phyloP scores from a whole-genome alignment of 2,888 invertebrate species.

The Eilema caniola region DNA sequence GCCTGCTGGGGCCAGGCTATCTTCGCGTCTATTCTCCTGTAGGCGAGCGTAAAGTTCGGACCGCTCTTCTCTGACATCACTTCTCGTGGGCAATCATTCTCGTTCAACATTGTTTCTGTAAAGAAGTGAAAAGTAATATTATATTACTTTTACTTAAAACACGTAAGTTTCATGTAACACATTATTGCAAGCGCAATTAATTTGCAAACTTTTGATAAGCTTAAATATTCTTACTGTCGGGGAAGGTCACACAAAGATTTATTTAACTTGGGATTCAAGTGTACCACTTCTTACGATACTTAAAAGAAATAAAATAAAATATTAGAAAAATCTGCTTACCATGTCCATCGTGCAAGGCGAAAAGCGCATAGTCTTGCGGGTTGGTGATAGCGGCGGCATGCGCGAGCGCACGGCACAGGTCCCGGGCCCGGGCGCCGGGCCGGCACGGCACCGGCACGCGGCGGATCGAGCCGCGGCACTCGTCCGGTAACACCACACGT shows the following conservation, averaged over 20 bases:
- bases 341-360: constrained; percentile 95
- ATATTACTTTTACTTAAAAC: no score
- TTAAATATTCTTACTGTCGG: no score
- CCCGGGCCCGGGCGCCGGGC: constrained; percentile 96
- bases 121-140: constrained; percentile 54
- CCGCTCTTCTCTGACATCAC: constrained; percentile 91
- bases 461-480: constrained; percentile 96
- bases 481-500: constrained; percentile 97
- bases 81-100: constrained; percentile 96
- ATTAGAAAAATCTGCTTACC: constrained; percentile 85
- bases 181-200: no score
- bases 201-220: no score
- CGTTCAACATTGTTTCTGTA: constrained; percentile 95
- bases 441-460: constrained; percentile 97
- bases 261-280: no score
- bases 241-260: no score
- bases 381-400: constrained; percentile 98
- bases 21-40: constrained; percentile 98
- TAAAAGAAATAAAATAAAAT: no score
- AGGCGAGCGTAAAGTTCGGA: constrained; percentile 96
- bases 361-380: constrained; percentile 98
- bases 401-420: constrained; percentile 97
- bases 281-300: no score
- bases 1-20: constrained; percentile 96
- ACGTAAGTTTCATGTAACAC: no score